Conservation (phyloP, 2,797 vertebrate genomes). For the Sandelia bainsii region DNA sequence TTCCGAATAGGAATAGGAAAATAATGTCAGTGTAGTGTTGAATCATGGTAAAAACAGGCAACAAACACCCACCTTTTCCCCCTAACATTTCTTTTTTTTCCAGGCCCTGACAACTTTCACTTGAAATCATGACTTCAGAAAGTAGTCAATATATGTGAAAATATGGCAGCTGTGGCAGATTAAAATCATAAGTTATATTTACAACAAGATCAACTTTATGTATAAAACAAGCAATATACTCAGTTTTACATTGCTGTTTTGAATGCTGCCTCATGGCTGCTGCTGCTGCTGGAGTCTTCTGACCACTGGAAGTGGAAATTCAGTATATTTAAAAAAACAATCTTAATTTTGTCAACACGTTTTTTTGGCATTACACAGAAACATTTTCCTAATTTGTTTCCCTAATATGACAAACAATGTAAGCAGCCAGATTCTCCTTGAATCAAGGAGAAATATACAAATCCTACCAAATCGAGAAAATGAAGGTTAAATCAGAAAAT, state of each 20-base stretch:
- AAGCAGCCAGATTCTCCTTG: neutral
- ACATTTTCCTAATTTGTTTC: neutral
- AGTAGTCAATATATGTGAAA: neutral
- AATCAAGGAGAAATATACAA: neutral
- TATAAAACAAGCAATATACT: slow-evolving; percentile 2
- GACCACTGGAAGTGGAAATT: neutral
- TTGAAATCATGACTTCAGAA: neutral
- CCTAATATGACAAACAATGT: neutral
- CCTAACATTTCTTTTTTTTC: neutral
- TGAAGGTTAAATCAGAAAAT: no score
- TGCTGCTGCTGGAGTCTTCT: neutral
- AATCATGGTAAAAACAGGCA: neutral
- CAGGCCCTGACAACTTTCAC: neutral
- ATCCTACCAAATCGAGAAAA: neutral
- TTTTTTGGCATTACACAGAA: neutral
- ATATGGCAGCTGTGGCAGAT: slow-evolving; percentile 1
- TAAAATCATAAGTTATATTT: neutral
- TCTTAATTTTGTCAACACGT: slow-evolving; percentile 1
- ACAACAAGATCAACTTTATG: slow-evolving; percentile 6
- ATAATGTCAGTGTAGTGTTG: neutral
- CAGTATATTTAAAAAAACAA: neutral
- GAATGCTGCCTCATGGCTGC: neutral
- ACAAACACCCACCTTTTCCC: neutral
- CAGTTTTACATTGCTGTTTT: slow-evolving; percentile 1
- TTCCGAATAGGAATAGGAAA: neutral